Evolutionary conservation across 1,140 invertebrate species (phyloP), one percentile per base, ranked within the genome.

Genomic region (Trichonephila inaurata): DNA sequence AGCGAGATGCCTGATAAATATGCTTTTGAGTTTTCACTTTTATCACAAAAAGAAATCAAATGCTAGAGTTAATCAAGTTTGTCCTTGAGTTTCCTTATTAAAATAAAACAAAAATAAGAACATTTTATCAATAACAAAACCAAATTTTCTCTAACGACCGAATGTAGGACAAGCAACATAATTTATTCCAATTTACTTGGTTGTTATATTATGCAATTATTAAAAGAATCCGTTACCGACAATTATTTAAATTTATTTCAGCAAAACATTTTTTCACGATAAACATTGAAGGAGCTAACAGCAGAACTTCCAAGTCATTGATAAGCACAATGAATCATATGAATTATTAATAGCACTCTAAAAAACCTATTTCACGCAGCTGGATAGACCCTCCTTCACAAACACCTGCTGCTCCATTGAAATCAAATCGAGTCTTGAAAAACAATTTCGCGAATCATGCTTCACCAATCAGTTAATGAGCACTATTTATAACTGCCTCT

Each of bases 291-390:
- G 8, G 12, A 10, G n/a, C 4, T 24, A 7, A 1, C 10, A 10
- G 10, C 10, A 51, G 51, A 24, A 14, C 33, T 77, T 77, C 33
- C 72, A 8, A 18, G 14, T 51, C 14, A 88, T 64, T 88, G 64
- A 88, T 66, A 24, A 64, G 21, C 16, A 7, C 86, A 62, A 66
- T 88, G 33, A 88, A 64, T 66, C 28, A 2, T 7, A 44, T 88
- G 86, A 33, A 88, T 66, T 66, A 88, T 88, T 88, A 88, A 88
- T 64, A 12, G 21, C 60, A 21, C 64, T 88, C 61, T n/a, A 21
- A n/a, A 66, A 62, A 16, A 88, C 2, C 21, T 1, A 61, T 60
- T 85, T 60, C 51, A 14, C 24, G 10, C 86, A 88, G 61, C 86
- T 88, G 86, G 16, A 33, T n/a, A 21, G 28, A 24, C 86, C 28